phyloP scores from a whole-genome alignment of 2,888 invertebrate species.

The Chalcosyrphus nemorum region DNA sequence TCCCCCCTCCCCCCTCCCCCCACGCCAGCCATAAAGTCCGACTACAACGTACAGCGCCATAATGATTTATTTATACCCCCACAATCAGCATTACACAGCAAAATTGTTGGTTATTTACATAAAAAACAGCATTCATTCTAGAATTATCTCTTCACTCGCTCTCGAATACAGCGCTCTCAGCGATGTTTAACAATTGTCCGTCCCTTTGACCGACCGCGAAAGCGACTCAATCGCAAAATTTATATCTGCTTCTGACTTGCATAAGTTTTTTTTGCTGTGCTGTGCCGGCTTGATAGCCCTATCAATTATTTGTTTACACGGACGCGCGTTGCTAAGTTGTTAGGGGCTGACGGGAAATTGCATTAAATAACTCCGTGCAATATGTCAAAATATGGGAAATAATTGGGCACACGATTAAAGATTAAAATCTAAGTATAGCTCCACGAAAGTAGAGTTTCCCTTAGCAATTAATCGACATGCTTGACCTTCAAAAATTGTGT shows the following conservation, averaged over 20 bases:
- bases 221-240: background rate
- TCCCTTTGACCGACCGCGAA: background rate
- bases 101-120: background rate
- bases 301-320: background rate
- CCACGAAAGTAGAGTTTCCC: background rate
- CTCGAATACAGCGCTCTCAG: background rate
- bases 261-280: no score
- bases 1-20: no score
- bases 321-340: background rate
- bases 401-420: slow-evolving; percentile 2
- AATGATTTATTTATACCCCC: background rate
- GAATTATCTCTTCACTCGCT: background rate
- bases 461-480: slow-evolving; percentile 15
- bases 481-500: slow-evolving; percentile 25
- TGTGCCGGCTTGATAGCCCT: slow-evolving; percentile 1
- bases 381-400: background rate
- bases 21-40: background rate
- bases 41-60: background rate
- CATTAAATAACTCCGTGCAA: background rate
- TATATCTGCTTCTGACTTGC: slow-evolving; percentile 17
- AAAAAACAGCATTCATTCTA: slow-evolving; percentile 7
- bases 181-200: background rate
- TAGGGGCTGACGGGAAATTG: background rate
- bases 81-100: background rate
- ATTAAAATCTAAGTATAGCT: background rate